These are phyloP conservation scores for Daphoenositta chrysoptera DNA, from an alignment of 2,113 vertebrate species.

Conservation along the genomic window DNA sequence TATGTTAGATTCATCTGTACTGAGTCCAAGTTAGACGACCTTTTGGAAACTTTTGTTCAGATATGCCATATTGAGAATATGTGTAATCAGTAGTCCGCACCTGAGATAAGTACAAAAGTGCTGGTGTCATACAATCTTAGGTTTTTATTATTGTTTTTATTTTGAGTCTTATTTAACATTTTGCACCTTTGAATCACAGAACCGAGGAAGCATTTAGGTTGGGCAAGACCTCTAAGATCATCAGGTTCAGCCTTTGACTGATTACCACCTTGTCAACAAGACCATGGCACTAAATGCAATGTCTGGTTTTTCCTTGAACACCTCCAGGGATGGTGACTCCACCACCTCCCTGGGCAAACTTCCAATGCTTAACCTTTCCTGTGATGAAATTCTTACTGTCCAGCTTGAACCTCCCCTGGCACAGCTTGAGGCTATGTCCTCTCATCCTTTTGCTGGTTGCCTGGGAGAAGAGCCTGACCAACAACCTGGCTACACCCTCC, in stretches of 20 bases:
- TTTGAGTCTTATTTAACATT: not conserved
- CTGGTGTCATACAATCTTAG: not conserved
- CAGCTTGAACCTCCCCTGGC: not conserved
- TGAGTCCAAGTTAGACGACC: not conserved
- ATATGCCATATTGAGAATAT: not conserved
- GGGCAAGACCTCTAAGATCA: not conserved
- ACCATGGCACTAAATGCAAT: not conserved
- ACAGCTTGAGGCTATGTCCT: not conserved
- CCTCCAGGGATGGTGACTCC: not conserved
- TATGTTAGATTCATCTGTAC: not conserved
- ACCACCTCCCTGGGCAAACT: not conserved
- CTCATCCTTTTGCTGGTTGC: not conserved
- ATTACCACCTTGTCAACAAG: not conserved
- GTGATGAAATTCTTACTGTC: not conserved
- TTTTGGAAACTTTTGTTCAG: not conserved
- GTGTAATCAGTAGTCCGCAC: not conserved
- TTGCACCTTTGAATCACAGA: not conserved
- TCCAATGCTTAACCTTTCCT: not conserved
- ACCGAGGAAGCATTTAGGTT: not conserved
- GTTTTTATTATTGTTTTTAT: not conserved
- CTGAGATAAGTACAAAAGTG: not conserved
- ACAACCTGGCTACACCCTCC: fast-evolving
- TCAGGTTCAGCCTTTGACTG: not conserved
- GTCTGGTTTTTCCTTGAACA: fast-evolving
- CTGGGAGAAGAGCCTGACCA: not conserved